These are phyloP conservation scores for Parazoanthus swiftii DNA, from an alignment of 92 coral and sea anemone species.

Conservation along the genomic window DNA sequence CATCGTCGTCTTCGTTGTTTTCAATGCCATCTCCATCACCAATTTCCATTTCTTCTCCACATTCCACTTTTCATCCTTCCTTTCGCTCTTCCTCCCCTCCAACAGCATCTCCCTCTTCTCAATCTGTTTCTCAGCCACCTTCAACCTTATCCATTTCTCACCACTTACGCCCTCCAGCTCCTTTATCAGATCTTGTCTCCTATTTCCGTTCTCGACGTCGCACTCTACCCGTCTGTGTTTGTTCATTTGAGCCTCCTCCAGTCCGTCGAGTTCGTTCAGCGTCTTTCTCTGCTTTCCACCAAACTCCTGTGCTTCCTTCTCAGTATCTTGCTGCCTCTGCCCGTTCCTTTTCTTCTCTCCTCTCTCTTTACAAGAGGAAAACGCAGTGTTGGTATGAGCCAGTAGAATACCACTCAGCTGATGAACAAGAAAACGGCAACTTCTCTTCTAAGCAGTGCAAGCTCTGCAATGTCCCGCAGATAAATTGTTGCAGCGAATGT, in stretches of 20 bases:
- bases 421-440: neutral
- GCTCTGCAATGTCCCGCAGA: neutral
- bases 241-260: neutral
- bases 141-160: neutral
- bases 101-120: neutral
- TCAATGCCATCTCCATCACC: neutral
- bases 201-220: neutral
- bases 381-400: neutral
- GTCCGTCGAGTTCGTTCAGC: neutral
- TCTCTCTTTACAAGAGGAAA: neutral
- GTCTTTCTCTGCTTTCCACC: neutral
- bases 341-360: conserved; percentile 2
- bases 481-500: neutral
- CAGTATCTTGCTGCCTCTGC: neutral
- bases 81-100: neutral
- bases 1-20: neutral
- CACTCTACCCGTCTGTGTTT: neutral
- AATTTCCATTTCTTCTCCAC: neutral
- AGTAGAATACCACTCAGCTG: neutral
- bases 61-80: neutral
- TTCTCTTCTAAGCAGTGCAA: neutral
- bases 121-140: neutral
- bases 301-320: neutral
- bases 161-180: neutral
- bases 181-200: neutral